phyloP scores from a whole-genome alignment of 2,797 vertebrate species.

The Miopithecus talapoin region DNA sequence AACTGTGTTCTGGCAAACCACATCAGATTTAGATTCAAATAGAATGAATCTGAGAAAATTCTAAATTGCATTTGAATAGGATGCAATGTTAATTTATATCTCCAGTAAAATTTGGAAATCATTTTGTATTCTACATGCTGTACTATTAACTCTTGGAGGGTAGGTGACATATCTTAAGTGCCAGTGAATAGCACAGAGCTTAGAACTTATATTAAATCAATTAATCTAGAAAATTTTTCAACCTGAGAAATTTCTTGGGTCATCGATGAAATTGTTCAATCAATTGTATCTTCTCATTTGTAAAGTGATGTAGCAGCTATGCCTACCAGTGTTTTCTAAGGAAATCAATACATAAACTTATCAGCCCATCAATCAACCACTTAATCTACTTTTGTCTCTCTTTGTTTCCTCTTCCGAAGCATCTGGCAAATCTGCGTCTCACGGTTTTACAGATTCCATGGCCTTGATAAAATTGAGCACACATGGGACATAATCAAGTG shows the following conservation, averaged over 20 bases:
- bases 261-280: neutral
- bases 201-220: neutral
- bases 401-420: neutral
- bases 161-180: neutral
- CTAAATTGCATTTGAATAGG: neutral
- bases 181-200: neutral
- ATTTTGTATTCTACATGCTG: neutral
- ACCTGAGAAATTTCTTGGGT: neutral
- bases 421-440: neutral
- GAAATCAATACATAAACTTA: neutral
- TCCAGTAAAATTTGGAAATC: slow-evolving; percentile 21
- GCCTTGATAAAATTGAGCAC: neutral
- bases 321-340: neutral
- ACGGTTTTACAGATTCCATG: neutral
- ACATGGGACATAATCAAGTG: neutral
- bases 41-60: slow-evolving; percentile 28
- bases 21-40: neutral
- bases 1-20: neutral
- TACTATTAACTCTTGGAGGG: neutral
- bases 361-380: too few relatives aligned
- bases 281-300: neutral
- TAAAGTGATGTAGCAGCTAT: neutral
- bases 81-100: neutral
- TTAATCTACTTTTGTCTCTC: neutral
- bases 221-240: neutral